Conservation (phyloP, 2,888 invertebrate species). For the Drosophila mimica region DNA sequence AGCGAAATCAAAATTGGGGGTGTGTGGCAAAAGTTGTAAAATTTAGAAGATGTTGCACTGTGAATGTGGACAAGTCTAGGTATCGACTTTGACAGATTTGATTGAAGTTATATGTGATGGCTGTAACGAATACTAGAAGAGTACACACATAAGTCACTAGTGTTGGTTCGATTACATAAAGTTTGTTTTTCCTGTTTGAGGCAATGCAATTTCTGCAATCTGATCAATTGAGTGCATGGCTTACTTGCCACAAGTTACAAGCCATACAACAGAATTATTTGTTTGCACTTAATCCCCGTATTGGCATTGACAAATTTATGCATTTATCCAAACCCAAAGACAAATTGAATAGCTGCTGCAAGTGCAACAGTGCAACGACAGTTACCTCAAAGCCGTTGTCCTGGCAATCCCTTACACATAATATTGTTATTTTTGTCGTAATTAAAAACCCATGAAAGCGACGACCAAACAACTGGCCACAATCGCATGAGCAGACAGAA, state of each 20-base stretch:
- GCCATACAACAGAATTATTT: slow-evolving; percentile 21
- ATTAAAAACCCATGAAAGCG: slow-evolving; percentile 79
- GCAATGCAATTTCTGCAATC: neutral
- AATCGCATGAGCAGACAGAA: slow-evolving; percentile 59
- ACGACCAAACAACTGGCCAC: slow-evolving; percentile 71
- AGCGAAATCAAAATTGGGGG: slow-evolving; percentile 14
- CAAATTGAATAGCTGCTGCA: slow-evolving; percentile 42
- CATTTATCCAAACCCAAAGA: slow-evolving; percentile 40
- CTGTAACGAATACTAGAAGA: neutral
- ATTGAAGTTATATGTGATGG: neutral
- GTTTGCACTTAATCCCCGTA: slow-evolving; percentile 34
- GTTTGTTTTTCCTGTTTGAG: slow-evolving; percentile 4
- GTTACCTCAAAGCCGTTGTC: slow-evolving; percentile 20
- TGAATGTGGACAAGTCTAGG: neutral
- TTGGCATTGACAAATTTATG: slow-evolving; percentile 57
- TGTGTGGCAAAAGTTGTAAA: slow-evolving; percentile 30
- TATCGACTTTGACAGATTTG: slow-evolving; percentile 11
- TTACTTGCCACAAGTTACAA: slow-evolving; percentile 30
- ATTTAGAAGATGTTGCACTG: slow-evolving; percentile 28
- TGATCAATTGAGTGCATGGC: slow-evolving; percentile 32
- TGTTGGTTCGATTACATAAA: neutral
- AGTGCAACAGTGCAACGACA: slow-evolving; percentile 10
- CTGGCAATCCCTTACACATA: slow-evolving; percentile 50
- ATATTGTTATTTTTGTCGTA: slow-evolving; percentile 78
- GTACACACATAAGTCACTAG: neutral